Evolutionary conservation across 2,797 vertebrate species (phyloP).

Genomic region (Rhadinocentrus ornatus): DNA sequence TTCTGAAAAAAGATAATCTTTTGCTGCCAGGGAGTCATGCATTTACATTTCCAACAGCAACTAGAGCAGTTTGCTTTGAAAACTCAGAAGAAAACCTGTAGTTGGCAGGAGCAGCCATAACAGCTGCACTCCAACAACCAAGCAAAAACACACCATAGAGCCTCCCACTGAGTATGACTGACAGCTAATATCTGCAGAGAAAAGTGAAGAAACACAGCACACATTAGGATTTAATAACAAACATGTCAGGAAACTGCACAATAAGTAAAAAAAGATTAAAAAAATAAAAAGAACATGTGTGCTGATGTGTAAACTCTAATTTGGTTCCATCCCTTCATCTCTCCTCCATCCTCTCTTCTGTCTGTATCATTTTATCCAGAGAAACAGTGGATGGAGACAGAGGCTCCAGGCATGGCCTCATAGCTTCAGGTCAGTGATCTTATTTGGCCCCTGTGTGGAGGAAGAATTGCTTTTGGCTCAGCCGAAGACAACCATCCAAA

Average conservation of each 20-base stretch:
- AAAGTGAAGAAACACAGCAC: constrained; percentile 24
- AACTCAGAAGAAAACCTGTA: constrained; percentile 6
- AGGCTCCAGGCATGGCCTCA: constrained; percentile 69
- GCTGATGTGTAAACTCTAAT: constrained; percentile 13
- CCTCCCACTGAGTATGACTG: constrained; percentile 45
- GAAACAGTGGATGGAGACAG: constrained; percentile 44
- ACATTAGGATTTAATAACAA: constrained; percentile 19
- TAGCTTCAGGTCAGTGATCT: constrained; percentile 88
- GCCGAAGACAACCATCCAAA: constrained; percentile 79
- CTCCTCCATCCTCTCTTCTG: not conserved
- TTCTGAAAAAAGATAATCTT: not conserved
- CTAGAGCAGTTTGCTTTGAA: constrained; percentile 34
- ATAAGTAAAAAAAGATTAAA: constrained; percentile 25
- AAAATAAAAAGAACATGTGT: not conserved
- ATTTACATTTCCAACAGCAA: constrained; percentile 38
- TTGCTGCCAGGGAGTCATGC: constrained; percentile 30
- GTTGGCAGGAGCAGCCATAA: constrained; percentile 19
- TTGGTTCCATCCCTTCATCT: constrained; percentile 20
- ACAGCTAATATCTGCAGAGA: constrained; percentile 46
- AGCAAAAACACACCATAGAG: constrained; percentile 26
- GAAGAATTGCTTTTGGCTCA: constrained; percentile 89
- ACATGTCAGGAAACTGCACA: constrained; percentile 9
- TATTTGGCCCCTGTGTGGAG: constrained; percentile 81
- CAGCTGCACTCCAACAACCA: constrained; percentile 39
- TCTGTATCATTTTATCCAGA: constrained; percentile 28